phyloP scores from a whole-genome alignment of 2,797 vertebrate genomes.

The Pelodytes ibericus region DNA sequence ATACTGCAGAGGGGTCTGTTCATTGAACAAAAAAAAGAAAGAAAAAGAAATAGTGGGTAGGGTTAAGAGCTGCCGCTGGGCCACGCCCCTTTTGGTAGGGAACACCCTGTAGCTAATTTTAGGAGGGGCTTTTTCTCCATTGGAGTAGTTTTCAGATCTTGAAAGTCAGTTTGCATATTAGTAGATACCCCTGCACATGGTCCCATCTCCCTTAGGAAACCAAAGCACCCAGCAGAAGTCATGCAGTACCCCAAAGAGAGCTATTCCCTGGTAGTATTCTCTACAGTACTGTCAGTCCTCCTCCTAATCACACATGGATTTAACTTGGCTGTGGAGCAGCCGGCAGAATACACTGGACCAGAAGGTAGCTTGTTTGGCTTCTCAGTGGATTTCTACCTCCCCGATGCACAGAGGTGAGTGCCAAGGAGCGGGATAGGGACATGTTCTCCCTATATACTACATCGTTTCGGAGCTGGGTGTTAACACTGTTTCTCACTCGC shows the following conservation, averaged over 20 bases:
- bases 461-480: background rate
- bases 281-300: slow-evolving; percentile 15
- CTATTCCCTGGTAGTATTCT: background rate
- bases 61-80: background rate
- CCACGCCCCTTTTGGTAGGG: slow-evolving; percentile 19
- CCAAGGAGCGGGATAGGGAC: background rate
- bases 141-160: slow-evolving; percentile 43
- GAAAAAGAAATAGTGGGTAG: too few relatives aligned
- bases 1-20: slow-evolving; percentile 38
- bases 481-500: background rate
- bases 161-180: slow-evolving; percentile 33
- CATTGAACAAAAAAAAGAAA: slow-evolving; percentile 39
- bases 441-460: background rate
- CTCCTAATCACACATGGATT: slow-evolving; percentile 70
- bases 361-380: slow-evolving; percentile 88
- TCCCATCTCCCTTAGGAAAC: slow-evolving; percentile 8
- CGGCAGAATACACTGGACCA: slow-evolving; percentile 80
- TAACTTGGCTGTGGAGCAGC: slow-evolving; percentile 85
- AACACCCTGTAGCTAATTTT: slow-evolving; percentile 42
- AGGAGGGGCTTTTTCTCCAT: slow-evolving; percentile 44
- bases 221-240: background rate
- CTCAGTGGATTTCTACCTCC: slow-evolving; percentile 88
- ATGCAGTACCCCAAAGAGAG: slow-evolving; percentile 1
- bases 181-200: slow-evolving; percentile 17
- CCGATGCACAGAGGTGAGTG: slow-evolving; percentile 79